Evolutionary conservation across 2,888 invertebrate genomes (phyloP).

Genomic region (Drosophila ustulata): DNA sequence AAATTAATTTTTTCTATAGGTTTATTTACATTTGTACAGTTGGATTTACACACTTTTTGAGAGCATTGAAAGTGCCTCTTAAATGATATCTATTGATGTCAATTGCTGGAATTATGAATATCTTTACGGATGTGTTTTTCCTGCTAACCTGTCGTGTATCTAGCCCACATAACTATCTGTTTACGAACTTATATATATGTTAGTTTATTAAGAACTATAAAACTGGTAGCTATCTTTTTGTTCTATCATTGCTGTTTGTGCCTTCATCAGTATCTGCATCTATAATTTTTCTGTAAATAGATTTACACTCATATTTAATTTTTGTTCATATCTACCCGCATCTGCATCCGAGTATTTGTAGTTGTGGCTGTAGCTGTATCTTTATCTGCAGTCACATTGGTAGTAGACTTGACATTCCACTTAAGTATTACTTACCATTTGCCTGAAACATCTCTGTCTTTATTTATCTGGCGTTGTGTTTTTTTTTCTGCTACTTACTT

Average conservation of each 20-base stretch:
- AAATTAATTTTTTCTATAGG: too few species aligned
- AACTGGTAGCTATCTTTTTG: neutral
- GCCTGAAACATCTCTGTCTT: constrained; percentile 17
- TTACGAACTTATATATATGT: neutral
- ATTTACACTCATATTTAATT: neutral
- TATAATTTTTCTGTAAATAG: neutral
- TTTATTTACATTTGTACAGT: too few species aligned
- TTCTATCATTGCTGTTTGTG: neutral
- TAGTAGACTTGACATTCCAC: constrained; percentile 13
- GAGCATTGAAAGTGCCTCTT: neutral
- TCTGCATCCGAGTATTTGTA: neutral
- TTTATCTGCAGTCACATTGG: constrained; percentile 18
- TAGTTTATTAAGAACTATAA: neutral
- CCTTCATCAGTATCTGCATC: constrained; percentile 1
- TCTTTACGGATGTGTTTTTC: neutral
- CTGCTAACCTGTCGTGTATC: neutral
- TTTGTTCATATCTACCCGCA: constrained; percentile 2
- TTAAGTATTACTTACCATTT: constrained; percentile 17
- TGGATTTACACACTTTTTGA: constrained; percentile 1
- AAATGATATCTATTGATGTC: neutral
- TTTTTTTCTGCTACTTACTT: constrained; percentile 17
- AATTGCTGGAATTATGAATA: neutral
- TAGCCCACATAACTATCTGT: neutral
- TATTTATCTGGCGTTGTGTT: neutral
- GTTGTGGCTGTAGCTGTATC: constrained; percentile 13